Base-by-base conservation (phyloP, 2,888 invertebrate genomes). In the Vandiemenella viatica region DNA sequence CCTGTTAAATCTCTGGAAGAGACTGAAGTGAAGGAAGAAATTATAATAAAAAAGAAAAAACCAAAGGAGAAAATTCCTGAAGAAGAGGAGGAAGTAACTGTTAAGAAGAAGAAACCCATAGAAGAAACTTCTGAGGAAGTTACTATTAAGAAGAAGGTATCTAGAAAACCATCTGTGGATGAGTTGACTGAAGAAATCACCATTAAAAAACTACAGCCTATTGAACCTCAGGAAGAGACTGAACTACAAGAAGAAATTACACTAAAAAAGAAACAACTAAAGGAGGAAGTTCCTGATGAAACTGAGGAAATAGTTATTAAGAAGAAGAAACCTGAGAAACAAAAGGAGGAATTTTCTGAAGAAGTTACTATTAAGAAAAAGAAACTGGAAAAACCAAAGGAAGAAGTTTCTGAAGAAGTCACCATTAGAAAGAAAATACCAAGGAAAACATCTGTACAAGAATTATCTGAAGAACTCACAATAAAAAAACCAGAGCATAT, bases 391-490 rank as follows among this genome's bases (percentile, higher is more conserved):
- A 57, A 55, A 4, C 51, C 53, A 1, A 56, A 54, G 15, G 58
- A 60, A 32, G 57, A 58, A 20, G 58, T 57, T 52, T 72, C 75
- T 42, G 75, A 79, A 62, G 77, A 79, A 63, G 71, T 84, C 20
- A 86, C 81, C 0, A 73, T 87, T 17, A 83, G 83, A 62, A 84
- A 82, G 63, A 66, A 83, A 17, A 80, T 80, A 57, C 75, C 78
- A 4, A 70, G 78, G n/a, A 50, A 50, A 48, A 47, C 47, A 26
- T 50, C 54, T 7, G 50, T 52, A 32, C 58, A 60, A 26, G 56
- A 57, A 32, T 57, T 58, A 52, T 73, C 75, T 42, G 75, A 79
- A 62, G 74, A 75, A 59, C 72, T 17, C 23, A 47, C 47, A 19
- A 19, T 50, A 17, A 32, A 22, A 19, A 43, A 52, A 23, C 50